Evolutionary conservation across 2,797 vertebrate genomes (phyloP).

Genomic region (Enteromius afrohamiltoni): DNA sequence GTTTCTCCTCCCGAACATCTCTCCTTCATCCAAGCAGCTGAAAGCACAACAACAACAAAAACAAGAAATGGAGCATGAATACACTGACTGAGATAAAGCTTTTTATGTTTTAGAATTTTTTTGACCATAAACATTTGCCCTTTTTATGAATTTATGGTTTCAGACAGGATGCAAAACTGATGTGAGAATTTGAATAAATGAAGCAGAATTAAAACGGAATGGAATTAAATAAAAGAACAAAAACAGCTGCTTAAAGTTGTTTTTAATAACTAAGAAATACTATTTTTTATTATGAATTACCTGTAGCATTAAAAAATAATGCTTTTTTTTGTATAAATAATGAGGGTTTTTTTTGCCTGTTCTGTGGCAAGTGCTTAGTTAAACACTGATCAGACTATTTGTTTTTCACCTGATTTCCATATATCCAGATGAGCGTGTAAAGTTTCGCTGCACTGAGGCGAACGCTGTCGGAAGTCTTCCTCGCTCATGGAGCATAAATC

Average conservation of each 20-base stretch:
- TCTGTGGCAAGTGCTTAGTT: background rate
- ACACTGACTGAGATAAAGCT: background rate
- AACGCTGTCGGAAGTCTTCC: slow-evolving; percentile 92
- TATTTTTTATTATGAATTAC: background rate
- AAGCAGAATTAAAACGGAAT: background rate
- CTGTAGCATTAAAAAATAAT: background rate
- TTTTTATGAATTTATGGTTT: too few relatives aligned
- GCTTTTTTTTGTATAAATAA: too few relatives aligned
- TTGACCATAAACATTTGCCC: too few relatives aligned
- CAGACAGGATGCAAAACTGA: background rate
- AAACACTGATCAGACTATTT: background rate
- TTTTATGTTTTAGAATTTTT: too few relatives aligned
- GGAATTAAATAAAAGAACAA: background rate
- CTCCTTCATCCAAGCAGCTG: slow-evolving; percentile 98
- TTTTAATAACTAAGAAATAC: background rate
- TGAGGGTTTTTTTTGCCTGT: background rate
- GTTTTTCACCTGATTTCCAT: slow-evolving; percentile 91
- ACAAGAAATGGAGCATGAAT: background rate
- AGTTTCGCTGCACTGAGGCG: slow-evolving; percentile 87
- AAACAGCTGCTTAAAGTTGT: background rate
- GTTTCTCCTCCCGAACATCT: slow-evolving; percentile 79
- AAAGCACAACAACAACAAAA: slow-evolving; percentile 51
- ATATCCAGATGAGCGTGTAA: slow-evolving; percentile 96
- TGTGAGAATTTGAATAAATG: background rate
- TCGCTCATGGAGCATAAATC: slow-evolving; percentile 93